Evolutionary conservation across 2,797 vertebrate genomes (phyloP).

Genomic region (Neostethus bicornis): DNA sequence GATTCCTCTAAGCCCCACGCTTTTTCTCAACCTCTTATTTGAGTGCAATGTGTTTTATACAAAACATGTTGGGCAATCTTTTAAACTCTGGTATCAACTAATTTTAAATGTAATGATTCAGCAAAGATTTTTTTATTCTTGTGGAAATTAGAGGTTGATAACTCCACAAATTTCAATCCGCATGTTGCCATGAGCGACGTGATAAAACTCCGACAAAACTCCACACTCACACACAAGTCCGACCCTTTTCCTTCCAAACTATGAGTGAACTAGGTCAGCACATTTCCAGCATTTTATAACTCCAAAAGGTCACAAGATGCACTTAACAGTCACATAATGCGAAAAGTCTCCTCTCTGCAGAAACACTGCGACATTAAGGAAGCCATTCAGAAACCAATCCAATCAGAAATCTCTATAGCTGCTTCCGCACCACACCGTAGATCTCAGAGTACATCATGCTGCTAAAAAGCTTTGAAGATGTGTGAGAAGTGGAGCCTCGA

Average conservation of each 20-base stretch:
- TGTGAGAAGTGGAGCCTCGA: slow-evolving; percentile 28
- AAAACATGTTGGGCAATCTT: not conserved
- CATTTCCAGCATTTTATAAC: slow-evolving; percentile 46
- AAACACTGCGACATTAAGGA: slow-evolving; percentile 39
- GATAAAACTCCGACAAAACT: not conserved
- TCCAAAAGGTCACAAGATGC: slow-evolving; percentile 53
- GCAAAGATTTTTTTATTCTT: slow-evolving; percentile 9
- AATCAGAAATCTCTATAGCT: slow-evolving; percentile 58
- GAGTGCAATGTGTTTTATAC: slow-evolving; percentile 16
- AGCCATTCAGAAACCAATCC: slow-evolving; percentile 52
- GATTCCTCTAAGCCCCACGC: slow-evolving; percentile 38
- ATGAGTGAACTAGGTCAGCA: slow-evolving; percentile 44
- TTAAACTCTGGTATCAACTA: not conserved
- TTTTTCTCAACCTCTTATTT: slow-evolving; percentile 22
- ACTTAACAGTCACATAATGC: slow-evolving; percentile 52
- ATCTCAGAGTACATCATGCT: slow-evolving; percentile 35
- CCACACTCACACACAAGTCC: not conserved
- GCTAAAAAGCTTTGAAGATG: slow-evolving; percentile 59
- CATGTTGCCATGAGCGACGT: too few species aligned
- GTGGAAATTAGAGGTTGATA: slow-evolving; percentile 2
- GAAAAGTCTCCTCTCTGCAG: slow-evolving; percentile 33
- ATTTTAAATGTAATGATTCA: not conserved
- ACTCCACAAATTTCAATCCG: not conserved
- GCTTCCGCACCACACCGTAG: slow-evolving; percentile 21
- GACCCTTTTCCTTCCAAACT: not conserved